A percentile compares a stretch with the other conserved stretches of the same genome.
phyloP scores from a whole-genome alignment of 2,797 vertebrate species.

The Argyrosomus regius region DNA sequence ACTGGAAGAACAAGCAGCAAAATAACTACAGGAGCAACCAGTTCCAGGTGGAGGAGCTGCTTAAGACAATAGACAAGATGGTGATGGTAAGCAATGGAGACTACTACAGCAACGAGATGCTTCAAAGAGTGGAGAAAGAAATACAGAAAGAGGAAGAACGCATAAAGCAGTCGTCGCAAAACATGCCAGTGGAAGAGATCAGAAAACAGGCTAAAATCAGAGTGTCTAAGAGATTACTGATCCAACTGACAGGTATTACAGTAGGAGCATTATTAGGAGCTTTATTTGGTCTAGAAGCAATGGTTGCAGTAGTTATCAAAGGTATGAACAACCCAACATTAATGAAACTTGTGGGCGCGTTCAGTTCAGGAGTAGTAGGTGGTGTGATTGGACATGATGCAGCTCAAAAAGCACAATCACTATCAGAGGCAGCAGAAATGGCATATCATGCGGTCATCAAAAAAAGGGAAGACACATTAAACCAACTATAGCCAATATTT shows the following conservation, averaged over 20 bases:
- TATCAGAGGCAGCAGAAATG: background rate
- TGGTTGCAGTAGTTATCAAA: background rate
- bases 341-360: rapidly evolving
- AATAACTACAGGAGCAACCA: constrained; percentile 58
- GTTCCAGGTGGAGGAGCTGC: constrained; percentile 51
- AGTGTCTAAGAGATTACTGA: background rate
- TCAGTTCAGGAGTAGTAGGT: background rate
- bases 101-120: constrained; percentile 57
- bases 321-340: rapidly evolving
- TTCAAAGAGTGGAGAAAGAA: constrained; percentile 33
- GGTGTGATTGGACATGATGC: background rate
- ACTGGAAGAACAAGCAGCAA: constrained; percentile 40
- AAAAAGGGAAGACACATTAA: rapidly evolving
- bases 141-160: constrained; percentile 20
- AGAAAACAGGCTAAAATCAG: constrained; percentile 25
- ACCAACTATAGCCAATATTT: background rate
- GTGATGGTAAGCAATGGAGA: constrained; percentile 31
- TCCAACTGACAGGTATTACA: background rate
- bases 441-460: background rate
- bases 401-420: constrained; percentile 18
- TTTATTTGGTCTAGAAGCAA: background rate
- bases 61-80: constrained; percentile 62
- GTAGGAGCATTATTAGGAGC: constrained; percentile 45
- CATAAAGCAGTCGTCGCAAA: background rate
- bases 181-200: constrained; percentile 6